These are phyloP conservation scores for Onychostoma macrolepis DNA, from an alignment of 2,113 vertebrate species.

Conservation along the genomic window DNA sequence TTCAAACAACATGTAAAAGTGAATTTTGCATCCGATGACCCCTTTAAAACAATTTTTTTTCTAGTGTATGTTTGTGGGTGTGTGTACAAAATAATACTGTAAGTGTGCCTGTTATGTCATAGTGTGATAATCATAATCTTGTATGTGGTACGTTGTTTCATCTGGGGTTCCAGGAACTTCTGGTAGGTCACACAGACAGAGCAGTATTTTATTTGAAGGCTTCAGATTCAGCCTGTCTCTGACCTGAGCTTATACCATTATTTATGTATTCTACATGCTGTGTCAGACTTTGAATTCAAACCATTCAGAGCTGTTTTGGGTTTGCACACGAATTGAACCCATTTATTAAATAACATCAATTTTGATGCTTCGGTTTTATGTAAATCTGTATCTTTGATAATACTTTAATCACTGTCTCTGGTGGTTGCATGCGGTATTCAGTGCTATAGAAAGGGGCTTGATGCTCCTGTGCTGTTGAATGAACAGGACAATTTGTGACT, in stretches of 20 bases:
- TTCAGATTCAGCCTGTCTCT: neutral
- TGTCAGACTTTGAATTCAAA: neutral
- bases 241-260: neutral
- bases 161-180: neutral
- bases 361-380: neutral
- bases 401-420: neutral
- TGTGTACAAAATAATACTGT: too few species aligned
- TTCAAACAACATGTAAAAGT: too few species aligned
- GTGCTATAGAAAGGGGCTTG: neutral
- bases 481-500: neutral
- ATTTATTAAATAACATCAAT: neutral
- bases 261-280: neutral
- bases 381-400: neutral
- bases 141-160: neutral
- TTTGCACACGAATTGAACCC: neutral
- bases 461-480: neutral
- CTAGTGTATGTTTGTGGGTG: too few species aligned
- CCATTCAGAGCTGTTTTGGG: neutral
- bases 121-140: neutral
- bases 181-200: neutral
- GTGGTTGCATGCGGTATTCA: neutral
- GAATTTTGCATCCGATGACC: too few species aligned
- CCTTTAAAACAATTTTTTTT: too few species aligned
- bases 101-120: too few species aligned
- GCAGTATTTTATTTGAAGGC: neutral